These are phyloP conservation scores for Palythoa heliodiscus DNA, from an alignment of 92 coral and sea anemone genomes.

Conservation along the genomic window DNA sequence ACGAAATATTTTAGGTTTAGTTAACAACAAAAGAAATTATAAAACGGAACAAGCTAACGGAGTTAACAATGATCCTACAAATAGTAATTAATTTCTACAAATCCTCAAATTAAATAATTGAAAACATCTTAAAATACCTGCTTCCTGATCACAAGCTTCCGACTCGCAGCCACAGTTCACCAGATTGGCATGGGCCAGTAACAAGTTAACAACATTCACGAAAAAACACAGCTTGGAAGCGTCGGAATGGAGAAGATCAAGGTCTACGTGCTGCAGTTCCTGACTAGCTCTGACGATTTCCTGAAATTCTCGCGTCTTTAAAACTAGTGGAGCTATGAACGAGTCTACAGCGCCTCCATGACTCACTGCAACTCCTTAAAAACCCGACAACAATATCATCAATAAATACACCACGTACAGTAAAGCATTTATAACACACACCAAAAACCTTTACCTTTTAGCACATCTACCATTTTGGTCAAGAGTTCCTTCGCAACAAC, in stretches of 20 bases:
- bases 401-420: not conserved
- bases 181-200: conserved; percentile 87
- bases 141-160: conserved; percentile 1
- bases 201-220: conserved; percentile 83
- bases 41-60: no score
- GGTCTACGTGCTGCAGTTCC: conserved; percentile 82
- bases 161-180: conserved; percentile 59
- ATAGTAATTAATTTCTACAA: no score
- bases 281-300: conserved; percentile 65
- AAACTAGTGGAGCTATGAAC: conserved; percentile 58
- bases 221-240: conserved; percentile 81
- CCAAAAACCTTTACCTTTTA: conserved; percentile 63
- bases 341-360: conserved; percentile 77
- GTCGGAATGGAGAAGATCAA: conserved; percentile 72
- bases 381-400: not conserved
- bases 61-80: no score
- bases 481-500: conserved; percentile 81
- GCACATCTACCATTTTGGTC: conserved; percentile 79
- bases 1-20: no score
- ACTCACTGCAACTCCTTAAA: conserved; percentile 69
- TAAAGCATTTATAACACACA: no score
- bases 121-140: not conserved
- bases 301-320: conserved; percentile 71
- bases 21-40: no score
- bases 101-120: not conserved